Evolutionary conservation across 2,888 invertebrate genomes (phyloP).

Genomic region (Emesis furor): DNA sequence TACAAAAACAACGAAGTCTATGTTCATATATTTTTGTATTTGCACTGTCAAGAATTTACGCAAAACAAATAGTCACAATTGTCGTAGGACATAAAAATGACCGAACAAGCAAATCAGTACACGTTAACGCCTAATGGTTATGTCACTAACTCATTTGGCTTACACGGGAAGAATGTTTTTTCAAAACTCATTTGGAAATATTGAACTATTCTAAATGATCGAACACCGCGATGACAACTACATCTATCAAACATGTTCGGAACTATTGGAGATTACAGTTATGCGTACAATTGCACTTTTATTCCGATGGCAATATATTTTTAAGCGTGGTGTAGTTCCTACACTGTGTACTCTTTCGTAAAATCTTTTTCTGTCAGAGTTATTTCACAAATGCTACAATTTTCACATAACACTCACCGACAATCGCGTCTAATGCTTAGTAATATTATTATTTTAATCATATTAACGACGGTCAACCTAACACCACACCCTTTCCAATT

Average conservation of each 20-base stretch:
- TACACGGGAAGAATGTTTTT: background rate
- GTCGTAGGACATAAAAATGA: background rate
- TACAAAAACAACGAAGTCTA: background rate
- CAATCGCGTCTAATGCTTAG: conserved; percentile 8
- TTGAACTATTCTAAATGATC: background rate
- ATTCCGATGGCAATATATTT: background rate
- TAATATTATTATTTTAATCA: conserved; percentile 31
- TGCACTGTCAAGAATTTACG: background rate
- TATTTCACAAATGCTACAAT: conserved; percentile 5
- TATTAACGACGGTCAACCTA: conserved; percentile 25
- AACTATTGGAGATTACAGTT: background rate
- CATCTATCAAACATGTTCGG: too few species aligned
- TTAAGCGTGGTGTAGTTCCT: background rate
- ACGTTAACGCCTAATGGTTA: background rate
- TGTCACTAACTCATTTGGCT: background rate
- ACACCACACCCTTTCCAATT: conserved; percentile 28
- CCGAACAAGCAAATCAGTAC: background rate
- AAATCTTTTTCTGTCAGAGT: background rate
- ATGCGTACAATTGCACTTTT: background rate
- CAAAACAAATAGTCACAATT: background rate
- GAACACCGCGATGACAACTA: background rate
- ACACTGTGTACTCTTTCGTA: conserved; percentile 5
- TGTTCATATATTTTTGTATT: background rate
- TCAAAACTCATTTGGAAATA: background rate
- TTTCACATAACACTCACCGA: conserved; percentile 7